These are phyloP conservation scores for Glyphotaelius pellucidus DNA, from an alignment of 2,888 invertebrate genomes.

Conservation along the genomic window DNA sequence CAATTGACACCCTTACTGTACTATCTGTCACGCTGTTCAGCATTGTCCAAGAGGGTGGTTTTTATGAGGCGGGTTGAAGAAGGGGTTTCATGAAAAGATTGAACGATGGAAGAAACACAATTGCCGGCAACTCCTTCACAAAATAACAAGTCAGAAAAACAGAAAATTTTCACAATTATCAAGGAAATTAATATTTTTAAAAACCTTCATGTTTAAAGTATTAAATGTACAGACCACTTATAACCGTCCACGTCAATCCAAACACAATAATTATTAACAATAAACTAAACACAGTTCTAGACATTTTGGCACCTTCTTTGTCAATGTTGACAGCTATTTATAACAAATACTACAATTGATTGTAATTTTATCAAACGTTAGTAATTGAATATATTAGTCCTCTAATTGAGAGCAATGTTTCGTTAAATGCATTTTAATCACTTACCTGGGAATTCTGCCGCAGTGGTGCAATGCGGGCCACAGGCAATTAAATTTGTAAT, in stretches of 20 bases:
- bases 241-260: not conserved
- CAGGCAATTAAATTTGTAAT: not conserved
- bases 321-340: constrained; percentile 15
- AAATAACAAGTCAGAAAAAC: too few species aligned
- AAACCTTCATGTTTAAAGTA: not conserved
- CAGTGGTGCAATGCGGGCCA: constrained; percentile 1
- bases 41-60: too few species aligned
- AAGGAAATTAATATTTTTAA: not conserved
- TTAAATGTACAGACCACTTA: constrained; percentile 24
- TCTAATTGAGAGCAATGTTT: constrained; percentile 26
- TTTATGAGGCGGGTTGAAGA: too few species aligned
- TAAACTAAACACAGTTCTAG: constrained; percentile 26
- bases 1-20: too few species aligned
- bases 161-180: too few species aligned
- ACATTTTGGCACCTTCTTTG: not conserved
- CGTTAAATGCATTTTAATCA: constrained; percentile 24
- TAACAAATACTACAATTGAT: not conserved
- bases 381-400: not conserved
- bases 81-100: too few species aligned
- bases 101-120: too few species aligned
- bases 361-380: constrained; percentile 6
- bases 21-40: too few species aligned
- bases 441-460: not conserved
- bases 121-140: too few species aligned
- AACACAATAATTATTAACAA: not conserved